Base-by-base conservation (phyloP, 2,797 vertebrate species). In the Lindbergichthys nudifrons region DNA sequence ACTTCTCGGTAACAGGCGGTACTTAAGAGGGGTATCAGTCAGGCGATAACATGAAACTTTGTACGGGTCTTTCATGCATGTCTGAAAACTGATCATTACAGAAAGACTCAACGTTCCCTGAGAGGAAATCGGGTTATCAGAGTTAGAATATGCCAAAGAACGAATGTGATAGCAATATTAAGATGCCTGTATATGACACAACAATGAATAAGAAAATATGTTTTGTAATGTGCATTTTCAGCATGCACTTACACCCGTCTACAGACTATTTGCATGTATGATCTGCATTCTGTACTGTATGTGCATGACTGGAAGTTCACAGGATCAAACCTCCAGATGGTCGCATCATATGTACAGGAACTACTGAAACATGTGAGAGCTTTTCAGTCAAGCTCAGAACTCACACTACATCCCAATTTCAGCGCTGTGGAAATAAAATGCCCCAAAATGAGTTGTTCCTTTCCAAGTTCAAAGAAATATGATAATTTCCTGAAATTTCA, bases 301-400 rank as follows among this genome's bases (percentile, higher is more conserved):
- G 39, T 50, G 48, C 64, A 64, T 69, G 32, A n/a, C 19, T 10
- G 0, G 23, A 15, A 7, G 30, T 50, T 75, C 65, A 57, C 52
- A 54, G 36, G 68, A 65, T 57, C 64, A 48, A 8, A 48, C 11
- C 57, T 54, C 52, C 68, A 77, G 78, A 76, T 65, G 75, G 73
- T 56, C 50, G 50, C 50, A 13, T 21, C 73, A 54, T 21, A 76
- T 69, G 70, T 15, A 60, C 41, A 51, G n/a, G 32, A 64, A 43
- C 39, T 36, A 14, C 51, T 59, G 30, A 4, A 9, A 51, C 11
- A 52, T 13, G 8, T 68, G 53, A 52, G 10, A 18, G 41, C n/a
- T 41, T 14, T 41, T 41, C 15, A 5, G 47, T 79, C 32, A 26
- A 30, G 48, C 62, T 36, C 50, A 9, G 43, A 68, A 3, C 39